These are phyloP conservation scores for Sardinella longiceps DNA, from an alignment of 2,797 vertebrate species.

Conservation along the genomic window DNA sequence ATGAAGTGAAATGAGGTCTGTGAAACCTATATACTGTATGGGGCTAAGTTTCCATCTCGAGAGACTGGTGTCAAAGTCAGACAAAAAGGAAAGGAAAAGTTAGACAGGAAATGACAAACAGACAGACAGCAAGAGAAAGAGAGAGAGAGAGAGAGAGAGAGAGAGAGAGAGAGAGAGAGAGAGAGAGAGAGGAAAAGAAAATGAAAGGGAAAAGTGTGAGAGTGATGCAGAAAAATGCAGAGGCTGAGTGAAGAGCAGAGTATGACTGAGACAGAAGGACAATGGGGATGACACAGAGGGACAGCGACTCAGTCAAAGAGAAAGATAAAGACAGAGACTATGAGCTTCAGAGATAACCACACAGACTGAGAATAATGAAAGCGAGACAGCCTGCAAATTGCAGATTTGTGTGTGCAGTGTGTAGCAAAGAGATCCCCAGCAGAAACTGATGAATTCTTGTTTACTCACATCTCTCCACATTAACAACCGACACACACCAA, in stretches of 20 bases:
- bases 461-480: neutral
- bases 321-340: neutral
- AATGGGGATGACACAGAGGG: neutral
- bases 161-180: neutral
- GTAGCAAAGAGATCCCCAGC: neutral
- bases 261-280: neutral
- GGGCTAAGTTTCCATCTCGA: neutral
- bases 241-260: neutral
- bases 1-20: conserved; percentile 17
- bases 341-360: neutral
- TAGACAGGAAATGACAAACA: neutral
- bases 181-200: conserved; percentile 7
- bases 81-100: neutral
- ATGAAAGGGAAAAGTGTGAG: neutral
- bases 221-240: neutral
- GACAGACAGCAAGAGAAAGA: neutral
- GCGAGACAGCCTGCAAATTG: neutral
- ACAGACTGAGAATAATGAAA: neutral
- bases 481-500: neutral
- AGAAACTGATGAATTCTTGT: neutral
- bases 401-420: neutral
- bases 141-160: neutral
- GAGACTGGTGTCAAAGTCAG: neutral
- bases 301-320: neutral
- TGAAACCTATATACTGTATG: neutral